Evolutionary conservation across 2,888 invertebrate genomes (phyloP), one percentile per base, ranked within the genome.

Genomic region (Drosophila pseudotakahashii): DNA sequence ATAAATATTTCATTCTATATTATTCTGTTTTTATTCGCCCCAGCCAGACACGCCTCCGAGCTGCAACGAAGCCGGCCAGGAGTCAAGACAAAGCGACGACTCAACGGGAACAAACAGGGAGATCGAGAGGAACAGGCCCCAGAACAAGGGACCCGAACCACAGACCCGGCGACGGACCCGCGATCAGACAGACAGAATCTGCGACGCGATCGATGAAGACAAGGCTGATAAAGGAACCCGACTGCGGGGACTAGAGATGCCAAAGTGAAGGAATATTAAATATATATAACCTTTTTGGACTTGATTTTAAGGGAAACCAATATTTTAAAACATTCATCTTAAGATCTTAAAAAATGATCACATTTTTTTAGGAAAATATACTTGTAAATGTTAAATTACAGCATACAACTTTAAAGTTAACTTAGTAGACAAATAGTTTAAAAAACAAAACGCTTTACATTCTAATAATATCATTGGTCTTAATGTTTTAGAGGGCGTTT

Each of bases 1-100:
- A 84, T 84, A 84, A 88, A 84, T 84, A 88, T 84, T 84, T 88
- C 81, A 83, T 83, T 80, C 74, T 68, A 88, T 86, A 78, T 81
- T 75, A 74, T 68, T 71, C 59, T 68, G 60, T 23, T 71, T 71
- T 51, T 59, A 81, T 79, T 86, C 73, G 34, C 72, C 66, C 69
- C 63, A 55, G 60, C 54, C 48, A 41, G 69, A 61, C 81, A 79
- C 88, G 82, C 85, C 80, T 41, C 77, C 84, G n/a, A 26, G 53
- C 47, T 16, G 36, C 13, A 16, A 19, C 19, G 19, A 50, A 48
- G 11, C 30, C 26, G 23, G 70, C 37, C 63, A 63, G 64, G 73
- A 63, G 68, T 51, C 66, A 74, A 77, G 64, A 69, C 77, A 77
- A 79, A 81, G 62, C 71, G 71, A 45, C 73, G 53, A 44, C 73